Evolutionary conservation across 2,888 invertebrate genomes (phyloP), one percentile per base, ranked within the genome.

Genomic region (Hemicrepidius hirtus): DNA sequence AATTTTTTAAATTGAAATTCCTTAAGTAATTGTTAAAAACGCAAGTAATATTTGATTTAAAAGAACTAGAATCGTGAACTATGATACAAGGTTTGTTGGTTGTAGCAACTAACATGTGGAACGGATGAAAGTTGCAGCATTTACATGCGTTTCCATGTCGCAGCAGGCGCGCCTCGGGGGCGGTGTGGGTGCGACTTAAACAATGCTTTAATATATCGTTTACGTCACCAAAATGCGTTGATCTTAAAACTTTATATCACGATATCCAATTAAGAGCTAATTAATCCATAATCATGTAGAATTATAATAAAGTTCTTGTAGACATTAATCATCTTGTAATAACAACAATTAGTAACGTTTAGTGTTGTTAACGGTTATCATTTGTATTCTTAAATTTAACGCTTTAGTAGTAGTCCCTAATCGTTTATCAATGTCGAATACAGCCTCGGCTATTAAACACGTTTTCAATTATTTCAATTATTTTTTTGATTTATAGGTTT

Each of bases 61-160:
- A 57, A 50, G 20, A 37, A 37, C 35, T 20, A 16, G 20, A 57
- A 57, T 57, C 57, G 57, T 57, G 57, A 57, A 2, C 37, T 57
- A 40, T 40, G 37, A 40, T 40, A 40, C 37, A 16, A 37, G 57
- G 10, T 6, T 13, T 24, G 6, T 53, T 57, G 37, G 18, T 57
- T n/a, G 20, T 40, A n/a, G 12, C 35, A 16, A 24, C 37, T 57
- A 57, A 57, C 57, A 57, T 60, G 60, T 71, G 74, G 74, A 74
- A 75, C 75, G 75, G 74, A 74, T 74, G 77, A 77, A 77, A 74
- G 75, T 75, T 71, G 75, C 74, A 72, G 70, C 74, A 75, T 77
- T 74, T 75, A 18, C 75, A 75, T 77, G 77, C 77, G 77, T 77
- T 77, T 60, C 72, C 77, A 74, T 69, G 73, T 75, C 76, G 67